Percentiles rank a stretch among this genome's conserved stretches.
These are phyloP conservation scores for Alauda arvensis DNA, from an alignment of 2,797 vertebrate species.

Conservation along the genomic window DNA sequence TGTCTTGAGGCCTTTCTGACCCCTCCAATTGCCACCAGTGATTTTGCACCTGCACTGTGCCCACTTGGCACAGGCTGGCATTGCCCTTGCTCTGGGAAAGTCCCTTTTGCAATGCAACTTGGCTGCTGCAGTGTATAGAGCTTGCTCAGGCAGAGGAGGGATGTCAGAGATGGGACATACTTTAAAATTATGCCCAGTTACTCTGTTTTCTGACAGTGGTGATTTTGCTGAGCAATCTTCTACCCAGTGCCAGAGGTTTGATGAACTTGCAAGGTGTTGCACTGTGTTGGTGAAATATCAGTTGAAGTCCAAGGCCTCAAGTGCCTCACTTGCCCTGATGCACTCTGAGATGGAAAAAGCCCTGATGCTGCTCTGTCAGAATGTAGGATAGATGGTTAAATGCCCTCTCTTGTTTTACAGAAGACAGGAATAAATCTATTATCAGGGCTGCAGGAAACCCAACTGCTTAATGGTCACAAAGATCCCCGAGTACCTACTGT, in stretches of 20 bases:
- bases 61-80: fast-evolving
- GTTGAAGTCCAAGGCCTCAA: neutral
- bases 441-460: neutral
- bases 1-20: neutral
- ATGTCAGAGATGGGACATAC: fast-evolving
- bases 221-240: neutral
- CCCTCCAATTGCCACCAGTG: fast-evolving
- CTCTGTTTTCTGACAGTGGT: neutral
- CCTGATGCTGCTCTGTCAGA: neutral
- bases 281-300: neutral
- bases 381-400: neutral
- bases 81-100: neutral
- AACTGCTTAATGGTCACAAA: neutral
- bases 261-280: neutral
- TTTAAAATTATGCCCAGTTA: neutral
- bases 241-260: neutral
- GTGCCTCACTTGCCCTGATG: neutral
- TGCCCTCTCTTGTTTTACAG: neutral
- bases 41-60: neutral
- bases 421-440: neutral
- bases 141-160: neutral
- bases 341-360: neutral
- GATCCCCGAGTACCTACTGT: neutral
- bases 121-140: neutral
- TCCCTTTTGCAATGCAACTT: neutral